Evolutionary conservation across 1,140 invertebrate genomes (phyloP), one percentile per base, ranked within the genome.

Genomic region (Brachionus plicatilis): DNA sequence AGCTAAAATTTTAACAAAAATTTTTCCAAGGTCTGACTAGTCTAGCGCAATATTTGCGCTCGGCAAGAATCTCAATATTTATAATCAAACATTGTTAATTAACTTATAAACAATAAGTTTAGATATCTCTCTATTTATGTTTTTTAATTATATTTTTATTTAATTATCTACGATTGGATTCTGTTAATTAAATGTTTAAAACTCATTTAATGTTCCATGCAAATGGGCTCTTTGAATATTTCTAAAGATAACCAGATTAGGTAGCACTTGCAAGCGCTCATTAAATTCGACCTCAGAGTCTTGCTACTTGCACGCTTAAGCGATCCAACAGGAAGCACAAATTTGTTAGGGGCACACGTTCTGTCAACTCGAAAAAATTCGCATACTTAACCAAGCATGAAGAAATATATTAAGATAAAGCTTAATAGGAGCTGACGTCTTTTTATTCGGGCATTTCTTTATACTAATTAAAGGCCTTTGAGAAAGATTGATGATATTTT

Each of bases 311-410:
- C 17, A 60, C 53, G 53, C 53, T 20, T 60, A 60, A 60, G 53
- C 20, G 20, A 20, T 60, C 53, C 17, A 60, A 20, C 53, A 60
- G 53, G 53, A 60, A 60, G 9, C 6, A 17, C 5, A 70, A 70
- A 70, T 70, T 37, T 37, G 66, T 70, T 37, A 70, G 29, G 27
- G 72, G 72, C 72, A 76, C 72, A 76, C 72, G 72, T 76, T 50
- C 72, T 76, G 72, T 76, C 72, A 76, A 76, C 72, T 76, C 27
- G 72, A 76, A 76, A 76, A 76, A 20, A 76, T 50, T 50, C 47
- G 37, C 41, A 72, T 37, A 76, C 47, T 50, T 27, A 50, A 50
- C 27, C 72, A 76, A 76, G 72, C 72, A 27, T 76, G 27, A 76
- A 76, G 11, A 29, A 75, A 17, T 47, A 43, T 43, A 75, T 43